These are phyloP conservation scores for Gymnocheta viridis DNA, from an alignment of 2,888 invertebrate species.

Conservation along the genomic window DNA sequence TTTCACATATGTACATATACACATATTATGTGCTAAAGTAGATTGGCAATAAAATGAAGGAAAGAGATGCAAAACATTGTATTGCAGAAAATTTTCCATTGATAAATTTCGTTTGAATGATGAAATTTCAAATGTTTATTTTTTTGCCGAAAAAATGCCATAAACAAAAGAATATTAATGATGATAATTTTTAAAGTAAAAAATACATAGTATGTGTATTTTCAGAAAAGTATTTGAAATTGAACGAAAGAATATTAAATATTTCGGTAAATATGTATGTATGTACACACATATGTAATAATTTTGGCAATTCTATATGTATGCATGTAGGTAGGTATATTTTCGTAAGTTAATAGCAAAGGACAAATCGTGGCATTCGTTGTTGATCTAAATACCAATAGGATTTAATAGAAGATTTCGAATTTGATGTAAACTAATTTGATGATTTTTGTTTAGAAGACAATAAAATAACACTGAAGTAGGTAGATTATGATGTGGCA, in stretches of 20 bases:
- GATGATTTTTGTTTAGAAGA: too few species aligned
- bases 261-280: neutral
- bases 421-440: too few species aligned
- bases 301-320: too few species aligned
- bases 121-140: constrained; percentile 41
- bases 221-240: neutral
- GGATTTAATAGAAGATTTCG: too few species aligned
- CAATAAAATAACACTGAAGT: too few species aligned
- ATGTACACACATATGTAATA: neutral
- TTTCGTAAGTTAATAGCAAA: too few species aligned
- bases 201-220: neutral
- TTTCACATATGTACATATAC: too few species aligned
- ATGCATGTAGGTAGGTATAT: neutral
- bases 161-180: neutral
- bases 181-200: neutral
- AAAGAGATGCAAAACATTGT: constrained; percentile 41
- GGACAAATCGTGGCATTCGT: too few species aligned
- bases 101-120: constrained; percentile 72
- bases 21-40: constrained; percentile 32
- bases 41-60: constrained; percentile 21
- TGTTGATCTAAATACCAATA: too few species aligned
- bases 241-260: neutral
- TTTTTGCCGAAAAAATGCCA: neutral
- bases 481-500: too few species aligned
- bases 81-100: constrained; percentile 77